Percentiles rank a stretch among this genome's conserved stretches.
Evolutionary conservation across 2,113 vertebrate species (phyloP).

Genomic region (Rhynchomys soricoides): DNA sequence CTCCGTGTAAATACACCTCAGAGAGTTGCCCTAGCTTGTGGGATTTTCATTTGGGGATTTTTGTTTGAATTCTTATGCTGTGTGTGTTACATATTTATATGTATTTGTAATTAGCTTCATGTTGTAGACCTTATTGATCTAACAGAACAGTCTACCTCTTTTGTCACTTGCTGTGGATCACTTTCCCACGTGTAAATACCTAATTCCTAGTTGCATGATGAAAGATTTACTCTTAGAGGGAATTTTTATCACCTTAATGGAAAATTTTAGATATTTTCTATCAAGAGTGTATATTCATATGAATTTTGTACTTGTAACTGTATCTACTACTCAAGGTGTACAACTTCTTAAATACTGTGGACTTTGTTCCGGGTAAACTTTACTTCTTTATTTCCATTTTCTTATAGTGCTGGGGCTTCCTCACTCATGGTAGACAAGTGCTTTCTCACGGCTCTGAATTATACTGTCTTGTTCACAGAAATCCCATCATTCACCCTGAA

Average conservation of each 20-base stretch:
- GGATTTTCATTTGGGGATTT: neutral
- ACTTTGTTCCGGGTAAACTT: slow-evolving; percentile 35
- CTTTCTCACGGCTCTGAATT: neutral
- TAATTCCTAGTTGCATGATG: neutral
- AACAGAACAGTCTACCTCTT: neutral
- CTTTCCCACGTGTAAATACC: neutral
- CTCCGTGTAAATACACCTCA: neutral
- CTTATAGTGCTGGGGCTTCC: neutral
- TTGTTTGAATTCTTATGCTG: neutral
- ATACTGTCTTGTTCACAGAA: slow-evolving; percentile 65
- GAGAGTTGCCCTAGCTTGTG: neutral
- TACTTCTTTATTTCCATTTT: neutral
- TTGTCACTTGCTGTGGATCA: neutral
- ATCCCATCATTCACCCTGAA: slow-evolving; percentile 20
- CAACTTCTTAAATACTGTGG: neutral
- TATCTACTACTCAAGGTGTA: neutral
- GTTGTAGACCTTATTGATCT: neutral
- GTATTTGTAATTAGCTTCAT: neutral
- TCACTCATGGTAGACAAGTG: neutral
- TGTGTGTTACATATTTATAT: neutral
- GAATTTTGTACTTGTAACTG: slow-evolving; percentile 17
- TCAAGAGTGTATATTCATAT: slow-evolving; percentile 25
- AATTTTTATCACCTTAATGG: neutral
- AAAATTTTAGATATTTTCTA: slow-evolving; percentile 32
- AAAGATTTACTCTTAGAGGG: neutral